phyloP scores from a whole-genome alignment of 2,888 invertebrate species.

The Mellilla xanthometata region DNA sequence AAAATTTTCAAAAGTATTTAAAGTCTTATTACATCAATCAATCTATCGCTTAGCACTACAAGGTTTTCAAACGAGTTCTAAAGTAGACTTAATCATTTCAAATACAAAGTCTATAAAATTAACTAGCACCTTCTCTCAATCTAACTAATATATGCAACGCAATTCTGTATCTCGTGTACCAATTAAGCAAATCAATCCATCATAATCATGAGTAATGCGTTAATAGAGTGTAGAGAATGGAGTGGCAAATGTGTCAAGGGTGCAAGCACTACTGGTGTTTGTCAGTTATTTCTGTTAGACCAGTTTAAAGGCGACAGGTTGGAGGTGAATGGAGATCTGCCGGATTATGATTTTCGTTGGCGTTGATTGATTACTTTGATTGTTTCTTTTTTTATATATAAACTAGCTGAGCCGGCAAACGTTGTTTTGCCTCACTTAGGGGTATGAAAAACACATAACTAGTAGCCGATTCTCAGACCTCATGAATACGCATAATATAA shows the following conservation, averaged over 20 bases:
- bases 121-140: background rate
- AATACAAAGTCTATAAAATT: background rate
- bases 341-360: conserved; percentile 1
- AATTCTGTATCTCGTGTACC: conserved; percentile 31
- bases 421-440: no score
- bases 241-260: conserved; percentile 32
- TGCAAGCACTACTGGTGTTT: conserved; percentile 26
- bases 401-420: no score
- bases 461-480: no score
- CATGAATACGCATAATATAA: no score
- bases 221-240: conserved; percentile 29
- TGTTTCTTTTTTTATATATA: no score
- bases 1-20: no score
- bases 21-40: no score
- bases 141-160: conserved; percentile 8
- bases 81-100: background rate
- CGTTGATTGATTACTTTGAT: background rate
- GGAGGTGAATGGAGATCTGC: conserved; percentile 18
- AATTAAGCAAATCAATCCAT: conserved; percentile 56
- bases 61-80: background rate
- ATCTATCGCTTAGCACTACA: no score
- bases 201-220: conserved; percentile 47
- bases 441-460: no score
- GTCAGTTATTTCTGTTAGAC: conserved; percentile 8
- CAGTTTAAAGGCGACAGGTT: conserved; percentile 19